Percentiles rank a stretch among this genome's conserved stretches.
Evolutionary conservation across 1,140 invertebrate genomes (phyloP).

Genomic region (Plectrocnemia conspersa): DNA sequence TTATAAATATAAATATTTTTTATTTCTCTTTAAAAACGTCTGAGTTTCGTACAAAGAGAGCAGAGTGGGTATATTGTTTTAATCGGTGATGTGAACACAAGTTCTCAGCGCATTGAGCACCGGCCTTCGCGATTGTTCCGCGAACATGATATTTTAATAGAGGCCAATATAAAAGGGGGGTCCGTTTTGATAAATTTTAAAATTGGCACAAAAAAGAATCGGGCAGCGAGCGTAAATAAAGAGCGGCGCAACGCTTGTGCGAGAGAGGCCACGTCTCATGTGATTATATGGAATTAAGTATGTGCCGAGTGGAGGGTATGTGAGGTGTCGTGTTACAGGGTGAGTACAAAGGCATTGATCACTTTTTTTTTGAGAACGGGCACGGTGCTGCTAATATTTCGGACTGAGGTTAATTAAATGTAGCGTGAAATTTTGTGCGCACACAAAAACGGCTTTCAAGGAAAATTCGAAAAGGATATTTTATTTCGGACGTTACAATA

Average conservation of each 20-base stretch:
- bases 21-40: too few species aligned
- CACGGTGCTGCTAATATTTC: neutral
- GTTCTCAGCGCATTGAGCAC: too few species aligned
- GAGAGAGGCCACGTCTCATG: too few species aligned
- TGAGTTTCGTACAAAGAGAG: too few species aligned
- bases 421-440: too few species aligned
- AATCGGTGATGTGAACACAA: constrained; percentile 16
- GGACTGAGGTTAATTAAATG: too few species aligned
- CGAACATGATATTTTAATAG: constrained; percentile 24
- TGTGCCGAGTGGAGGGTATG: neutral
- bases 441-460: too few species aligned
- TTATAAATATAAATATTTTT: too few species aligned
- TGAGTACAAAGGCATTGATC: too few species aligned
- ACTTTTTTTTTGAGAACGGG: too few species aligned
- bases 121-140: constrained; percentile 8
- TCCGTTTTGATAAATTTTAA: constrained; percentile 13
- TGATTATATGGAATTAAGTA: constrained; percentile 19
- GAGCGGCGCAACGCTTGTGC: neutral
- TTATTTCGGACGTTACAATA: too few species aligned
- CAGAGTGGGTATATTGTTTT: constrained; percentile 24
- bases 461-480: too few species aligned
- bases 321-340: constrained; percentile 8
- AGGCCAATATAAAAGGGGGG: constrained; percentile 1
- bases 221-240: constrained; percentile 8
- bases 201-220: constrained; percentile 18